Base-by-base conservation (phyloP, 2,888 invertebrate species). In the Parasteatoda lunata region DNA sequence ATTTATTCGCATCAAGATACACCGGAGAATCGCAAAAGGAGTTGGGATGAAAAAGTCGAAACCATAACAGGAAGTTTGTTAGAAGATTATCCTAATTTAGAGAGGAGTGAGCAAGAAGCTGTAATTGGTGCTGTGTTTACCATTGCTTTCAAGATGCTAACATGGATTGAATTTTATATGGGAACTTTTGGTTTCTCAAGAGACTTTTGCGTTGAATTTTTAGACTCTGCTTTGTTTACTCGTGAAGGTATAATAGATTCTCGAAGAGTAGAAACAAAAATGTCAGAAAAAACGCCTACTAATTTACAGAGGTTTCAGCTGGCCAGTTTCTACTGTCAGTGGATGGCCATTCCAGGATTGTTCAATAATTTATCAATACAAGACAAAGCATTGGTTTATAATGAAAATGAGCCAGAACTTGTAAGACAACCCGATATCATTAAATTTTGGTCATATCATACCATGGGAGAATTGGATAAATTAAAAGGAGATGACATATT, bases 131-230 rank as follows among this genome's bases (percentile, higher is more conserved):
- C 75, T 66, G 75, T 75, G 52, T n/a, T 51, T n/a, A 13, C 54
- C 51, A 48, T 81, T 81, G 75, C 75, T 6, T 15, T 81, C n/a
- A 81, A 54, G 54, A 81, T 81, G 75, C n/a, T 75, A 81, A 81
- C 68, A 52, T 81, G 81, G 81, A 68, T 75, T 51, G 68, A 73
- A 13, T 81, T 52, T 75, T 68, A 81, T 81, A 75, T 75, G 48
- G 48, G 75, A 0, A 72, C 66, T 73, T 48, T 81, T 72, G 73
- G 51, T 45, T 45, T 81, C 66, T 81, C 75, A 73, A 52, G 69
- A 52, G 68, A 69, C 13, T 81, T 68, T 49, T 75, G 65, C 54
- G 8, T 75, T 0, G 45, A 51, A 68, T 66, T 82, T 75, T 82
- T 75, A 82, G 54, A 75, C 2, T 65, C 7, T 45, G 68, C 75